Evolutionary conservation across 1,140 invertebrate species (phyloP).

Genomic region (Eumeta japonica): DNA sequence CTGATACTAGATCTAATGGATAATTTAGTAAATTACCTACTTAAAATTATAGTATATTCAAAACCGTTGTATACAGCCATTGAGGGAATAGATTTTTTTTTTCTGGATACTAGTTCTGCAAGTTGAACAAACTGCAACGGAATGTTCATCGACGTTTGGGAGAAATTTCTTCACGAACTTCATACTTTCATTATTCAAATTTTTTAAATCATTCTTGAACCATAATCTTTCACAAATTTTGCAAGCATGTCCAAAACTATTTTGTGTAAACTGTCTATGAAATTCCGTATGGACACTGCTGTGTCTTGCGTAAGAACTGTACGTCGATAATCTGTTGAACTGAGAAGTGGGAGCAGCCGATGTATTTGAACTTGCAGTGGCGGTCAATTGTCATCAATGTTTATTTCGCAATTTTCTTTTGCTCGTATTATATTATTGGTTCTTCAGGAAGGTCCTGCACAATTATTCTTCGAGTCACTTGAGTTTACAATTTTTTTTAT

Average conservation of each 20-base stretch:
- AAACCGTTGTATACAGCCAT: slow-evolving; percentile 16
- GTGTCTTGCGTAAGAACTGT: neutral
- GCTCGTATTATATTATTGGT: too few species aligned
- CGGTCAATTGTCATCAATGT: too few species aligned
- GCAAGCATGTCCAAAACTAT: too few species aligned
- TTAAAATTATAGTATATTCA: slow-evolving; percentile 13
- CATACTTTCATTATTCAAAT: slow-evolving; percentile 4
- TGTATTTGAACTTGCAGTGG: too few species aligned
- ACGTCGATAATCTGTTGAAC: too few species aligned
- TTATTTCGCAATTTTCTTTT: too few species aligned
- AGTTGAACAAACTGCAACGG: slow-evolving; percentile 14
- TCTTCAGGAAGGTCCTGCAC: too few species aligned
- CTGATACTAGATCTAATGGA: slow-evolving; percentile 11
- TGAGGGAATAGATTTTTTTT: slow-evolving; percentile 15
- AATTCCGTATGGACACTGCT: neutral
- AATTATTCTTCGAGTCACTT: too few species aligned
- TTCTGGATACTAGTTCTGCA: slow-evolving; percentile 10
- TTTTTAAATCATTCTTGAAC: slow-evolving; percentile 19
- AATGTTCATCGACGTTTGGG: slow-evolving; percentile 5
- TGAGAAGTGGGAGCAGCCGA: too few species aligned
- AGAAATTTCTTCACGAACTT: slow-evolving; percentile 12
- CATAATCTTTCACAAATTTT: too few species aligned
- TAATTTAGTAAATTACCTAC: slow-evolving; percentile 9
- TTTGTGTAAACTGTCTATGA: slow-evolving; percentile 13
- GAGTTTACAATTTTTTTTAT: too few species aligned